These are phyloP conservation scores for Micromys minutus DNA, from an alignment of 2,113 vertebrate species.

Conservation along the genomic window DNA sequence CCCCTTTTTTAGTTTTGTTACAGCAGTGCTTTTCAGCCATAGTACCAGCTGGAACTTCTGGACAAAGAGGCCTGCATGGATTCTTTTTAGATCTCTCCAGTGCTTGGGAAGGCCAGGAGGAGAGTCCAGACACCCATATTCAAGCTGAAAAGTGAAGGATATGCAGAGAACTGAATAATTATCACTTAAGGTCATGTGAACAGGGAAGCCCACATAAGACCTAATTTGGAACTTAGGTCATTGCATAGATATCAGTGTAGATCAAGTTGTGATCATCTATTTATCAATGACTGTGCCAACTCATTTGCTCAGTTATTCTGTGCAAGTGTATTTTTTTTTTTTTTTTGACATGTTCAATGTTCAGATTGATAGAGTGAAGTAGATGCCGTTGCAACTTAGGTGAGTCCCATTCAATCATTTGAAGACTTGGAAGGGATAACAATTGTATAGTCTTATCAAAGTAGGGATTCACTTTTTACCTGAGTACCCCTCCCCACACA, in stretches of 20 bases:
- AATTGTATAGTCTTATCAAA: rapidly evolving
- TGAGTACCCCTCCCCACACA: no score
- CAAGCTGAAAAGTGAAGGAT: neutral
- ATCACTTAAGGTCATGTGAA: neutral
- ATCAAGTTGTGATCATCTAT: neutral
- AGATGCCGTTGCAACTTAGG: neutral
- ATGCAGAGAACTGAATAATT: neutral
- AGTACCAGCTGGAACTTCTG: neutral
- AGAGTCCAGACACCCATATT: rapidly evolving
- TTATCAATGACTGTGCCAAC: neutral
- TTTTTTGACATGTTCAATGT: neutral
- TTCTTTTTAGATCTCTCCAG: neutral
- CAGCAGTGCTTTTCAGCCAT: neutral
- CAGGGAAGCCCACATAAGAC: neutral
- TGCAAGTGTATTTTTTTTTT: no score
- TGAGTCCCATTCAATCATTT: neutral
- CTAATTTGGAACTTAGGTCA: neutral
- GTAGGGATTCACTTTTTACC: neutral
- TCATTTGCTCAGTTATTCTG: neutral
- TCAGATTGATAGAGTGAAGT: neutral
- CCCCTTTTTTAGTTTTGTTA: neutral
- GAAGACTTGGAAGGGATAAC: neutral
- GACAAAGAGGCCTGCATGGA: neutral
- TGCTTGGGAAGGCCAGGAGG: rapidly evolving
- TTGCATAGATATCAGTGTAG: neutral